Evolutionary conservation across 1,140 invertebrate genomes (phyloP).

Genomic region (Wiebesia pumilae): DNA sequence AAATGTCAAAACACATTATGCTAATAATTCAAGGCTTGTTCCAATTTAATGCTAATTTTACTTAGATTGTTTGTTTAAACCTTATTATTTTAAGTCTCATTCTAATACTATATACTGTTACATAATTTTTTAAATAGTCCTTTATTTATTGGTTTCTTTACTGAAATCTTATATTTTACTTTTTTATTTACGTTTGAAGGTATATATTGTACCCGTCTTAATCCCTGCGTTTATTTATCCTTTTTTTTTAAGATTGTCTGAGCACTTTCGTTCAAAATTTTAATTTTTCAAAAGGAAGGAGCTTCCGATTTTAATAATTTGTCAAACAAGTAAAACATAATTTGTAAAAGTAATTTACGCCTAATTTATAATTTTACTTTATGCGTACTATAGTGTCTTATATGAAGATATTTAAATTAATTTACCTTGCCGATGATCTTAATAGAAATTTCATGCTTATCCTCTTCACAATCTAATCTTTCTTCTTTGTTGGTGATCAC

Average conservation of each 20-base stretch:
- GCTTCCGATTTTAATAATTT: background rate
- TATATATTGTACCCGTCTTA: background rate
- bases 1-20: background rate
- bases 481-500: too few relatives aligned
- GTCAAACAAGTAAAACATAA: background rate
- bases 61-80: background rate
- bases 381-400: background rate
- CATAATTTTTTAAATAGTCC: background rate
- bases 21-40: background rate
- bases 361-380: background rate
- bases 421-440: background rate
- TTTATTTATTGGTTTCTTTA: background rate
- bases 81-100: background rate
- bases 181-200: background rate
- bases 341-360: background rate
- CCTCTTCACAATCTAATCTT: background rate
- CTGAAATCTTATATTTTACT: background rate
- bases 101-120: background rate
- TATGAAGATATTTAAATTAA: background rate
- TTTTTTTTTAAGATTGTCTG: too few relatives aligned
- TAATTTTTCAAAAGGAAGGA: background rate
- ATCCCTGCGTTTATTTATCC: background rate
- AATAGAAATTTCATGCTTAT: background rate
- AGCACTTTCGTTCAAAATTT: background rate
- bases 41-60: background rate